Conservation (phyloP, 2,113 vertebrate genomes). For the Oryzias javanicus region DNA sequence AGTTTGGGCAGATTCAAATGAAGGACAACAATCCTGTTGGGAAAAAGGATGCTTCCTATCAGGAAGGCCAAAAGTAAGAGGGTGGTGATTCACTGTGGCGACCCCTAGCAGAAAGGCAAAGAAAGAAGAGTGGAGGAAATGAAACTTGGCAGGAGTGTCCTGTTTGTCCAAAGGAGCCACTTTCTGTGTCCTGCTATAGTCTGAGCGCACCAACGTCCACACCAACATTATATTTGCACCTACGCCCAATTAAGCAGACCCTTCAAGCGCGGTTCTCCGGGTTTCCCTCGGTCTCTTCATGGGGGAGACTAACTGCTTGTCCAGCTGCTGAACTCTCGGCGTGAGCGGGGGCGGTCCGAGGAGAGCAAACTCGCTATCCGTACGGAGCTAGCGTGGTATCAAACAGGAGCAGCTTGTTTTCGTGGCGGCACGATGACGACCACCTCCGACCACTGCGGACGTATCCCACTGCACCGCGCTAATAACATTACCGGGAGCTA, state of each 20-base stretch:
- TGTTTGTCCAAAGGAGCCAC: too few species aligned
- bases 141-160: too few species aligned
- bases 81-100: too few species aligned
- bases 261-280: constrained; percentile 10
- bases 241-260: background rate
- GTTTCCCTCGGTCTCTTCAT: constrained; percentile 6
- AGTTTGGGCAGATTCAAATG: too few species aligned
- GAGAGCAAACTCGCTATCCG: constrained; percentile 48
- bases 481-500: constrained; percentile 35
- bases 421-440: constrained; percentile 41
- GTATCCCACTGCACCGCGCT: constrained; percentile 7
- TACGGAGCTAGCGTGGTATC: constrained; percentile 47
- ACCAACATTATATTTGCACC: too few species aligned
- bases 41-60: too few species aligned
- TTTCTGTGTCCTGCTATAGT: too few species aligned
- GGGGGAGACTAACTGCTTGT: constrained; percentile 11
- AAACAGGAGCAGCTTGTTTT: constrained; percentile 42
- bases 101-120: too few species aligned
- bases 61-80: too few species aligned
- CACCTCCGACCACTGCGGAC: constrained; percentile 26
- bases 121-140: too few species aligned
- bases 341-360: constrained; percentile 54
- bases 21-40: too few species aligned
- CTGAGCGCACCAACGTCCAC: too few species aligned
- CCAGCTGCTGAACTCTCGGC: constrained; percentile 2